Base-by-base conservation (phyloP, 2,888 invertebrate species). In the Hoplodrina ambigua region DNA sequence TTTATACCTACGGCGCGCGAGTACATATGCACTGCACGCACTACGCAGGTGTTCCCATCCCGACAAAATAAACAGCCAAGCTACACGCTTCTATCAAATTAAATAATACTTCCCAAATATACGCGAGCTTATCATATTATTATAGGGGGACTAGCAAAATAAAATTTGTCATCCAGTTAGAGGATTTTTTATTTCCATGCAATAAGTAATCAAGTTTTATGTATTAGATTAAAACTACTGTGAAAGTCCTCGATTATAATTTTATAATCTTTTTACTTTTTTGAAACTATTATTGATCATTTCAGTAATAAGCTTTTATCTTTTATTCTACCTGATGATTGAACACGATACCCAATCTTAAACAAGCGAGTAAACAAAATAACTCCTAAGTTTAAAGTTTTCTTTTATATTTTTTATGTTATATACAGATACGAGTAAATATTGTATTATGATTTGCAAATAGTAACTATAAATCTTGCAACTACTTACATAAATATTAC, bases 341-440 rank as follows among this genome's bases (percentile, higher is more conserved):
- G 81, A 78, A 78, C 78, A 78, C 78, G 77, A 54, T 52, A 80
- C 66, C 60, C 71, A 63, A 76, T 70, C 76, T 75, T 70, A 80
- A 41, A 59, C 59, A 73, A 75, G 69, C 62, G 64, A 82, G 74
- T 72, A 78, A 75, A 77, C 50, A 80, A 63, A 75, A 59, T 65
- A 61, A 59, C 44, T 75, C 59, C 68, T 77, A 50, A 37, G 50
- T 65, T 61, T 53, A 53, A 63, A 49, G 59, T 75, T 70, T 69
- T 41, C 33, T 49, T 79, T 79, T 25, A 56, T 65, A 52, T 66
- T 75, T 63, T 69, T 52, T 65, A 75, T 58, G 52, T 64, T 77
- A 75, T 77, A 46, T 77, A 77, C 80, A 77, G 30, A 60, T n/a
- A 60, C 7, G 20, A 54, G 46, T 63, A 30, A 66, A 25, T 59